Conservation (phyloP, 2,888 invertebrate species). For the Laspeyria flexula region DNA sequence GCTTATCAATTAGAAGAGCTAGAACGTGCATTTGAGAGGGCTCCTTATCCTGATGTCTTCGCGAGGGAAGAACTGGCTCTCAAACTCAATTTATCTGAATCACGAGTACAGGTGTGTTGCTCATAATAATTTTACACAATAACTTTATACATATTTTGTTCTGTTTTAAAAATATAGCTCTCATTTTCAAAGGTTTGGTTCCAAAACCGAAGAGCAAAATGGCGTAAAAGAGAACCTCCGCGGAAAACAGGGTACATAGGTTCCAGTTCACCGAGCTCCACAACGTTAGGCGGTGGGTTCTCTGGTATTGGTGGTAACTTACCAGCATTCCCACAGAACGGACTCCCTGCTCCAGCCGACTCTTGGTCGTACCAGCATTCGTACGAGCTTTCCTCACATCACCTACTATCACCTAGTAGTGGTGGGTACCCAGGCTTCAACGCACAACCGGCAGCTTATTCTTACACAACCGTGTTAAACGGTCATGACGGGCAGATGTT, state of each 20-base stretch:
- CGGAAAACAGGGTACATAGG: constrained; percentile 94
- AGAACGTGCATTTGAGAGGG: constrained; percentile 97
- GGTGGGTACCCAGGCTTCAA: constrained; percentile 89
- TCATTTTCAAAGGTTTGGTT: constrained; percentile 89
- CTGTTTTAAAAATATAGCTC: neutral
- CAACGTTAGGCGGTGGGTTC: constrained; percentile 88
- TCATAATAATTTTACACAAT: neutral
- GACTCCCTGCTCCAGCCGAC: constrained; percentile 89
- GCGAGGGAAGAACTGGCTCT: constrained; percentile 97
- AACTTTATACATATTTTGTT: neutral
- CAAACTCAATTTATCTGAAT: constrained; percentile 95
- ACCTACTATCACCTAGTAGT: constrained; percentile 90
- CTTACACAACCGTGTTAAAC: constrained; percentile 89
- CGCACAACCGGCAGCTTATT: constrained; percentile 85
- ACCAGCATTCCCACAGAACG: constrained; percentile 86
- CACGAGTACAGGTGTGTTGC: constrained; percentile 78
- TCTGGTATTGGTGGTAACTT: constrained; percentile 79
- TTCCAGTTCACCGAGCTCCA: constrained; percentile 89
- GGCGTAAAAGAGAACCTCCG: constrained; percentile 97
- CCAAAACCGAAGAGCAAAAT: constrained; percentile 96
- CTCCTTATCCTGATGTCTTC: constrained; percentile 98
- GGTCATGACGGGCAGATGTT: constrained; percentile 92
- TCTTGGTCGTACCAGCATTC: constrained; percentile 93
- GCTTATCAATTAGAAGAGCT: constrained; percentile 97
- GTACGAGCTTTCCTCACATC: constrained; percentile 91